Evolutionary conservation across 2,888 invertebrate genomes (phyloP).

Genomic region (Drosophila phalerata): DNA sequence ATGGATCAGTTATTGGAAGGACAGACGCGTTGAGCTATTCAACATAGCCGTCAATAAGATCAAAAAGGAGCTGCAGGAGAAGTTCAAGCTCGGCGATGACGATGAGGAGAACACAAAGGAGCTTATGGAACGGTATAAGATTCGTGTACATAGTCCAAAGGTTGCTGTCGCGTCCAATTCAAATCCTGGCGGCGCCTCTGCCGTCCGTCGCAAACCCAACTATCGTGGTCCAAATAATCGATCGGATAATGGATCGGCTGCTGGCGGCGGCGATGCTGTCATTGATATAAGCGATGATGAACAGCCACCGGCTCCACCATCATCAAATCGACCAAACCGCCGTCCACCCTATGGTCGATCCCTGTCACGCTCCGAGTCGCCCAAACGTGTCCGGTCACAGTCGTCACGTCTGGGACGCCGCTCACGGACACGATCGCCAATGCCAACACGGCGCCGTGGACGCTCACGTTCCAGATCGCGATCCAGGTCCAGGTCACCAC

Average conservation of each 20-base stretch:
- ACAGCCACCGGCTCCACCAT: constrained; percentile 31
- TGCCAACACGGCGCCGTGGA: constrained; percentile 33
- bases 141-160: constrained; percentile 69
- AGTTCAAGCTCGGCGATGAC: constrained; percentile 87
- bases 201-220: constrained; percentile 53
- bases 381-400: constrained; percentile 45
- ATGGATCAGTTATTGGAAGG: constrained; percentile 95
- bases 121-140: constrained; percentile 83
- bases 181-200: background rate
- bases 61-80: constrained; percentile 89
- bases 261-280: constrained; percentile 48
- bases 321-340: constrained; percentile 31
- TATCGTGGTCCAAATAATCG: constrained; percentile 42
- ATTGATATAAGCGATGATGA: constrained; percentile 85
- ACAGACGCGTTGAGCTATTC: constrained; percentile 92
- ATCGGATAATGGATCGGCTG: constrained; percentile 8
- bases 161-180: background rate
- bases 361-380: constrained; percentile 53
- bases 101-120: constrained; percentile 83
- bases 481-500: constrained; percentile 57
- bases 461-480: constrained; percentile 42
- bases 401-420: constrained; percentile 29
- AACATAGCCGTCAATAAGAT: constrained; percentile 89
- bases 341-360: constrained; percentile 53
- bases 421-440: constrained; percentile 57